These are phyloP conservation scores for Apodemus agrarius DNA, from an alignment of 2,797 vertebrate species.

Conservation along the genomic window DNA sequence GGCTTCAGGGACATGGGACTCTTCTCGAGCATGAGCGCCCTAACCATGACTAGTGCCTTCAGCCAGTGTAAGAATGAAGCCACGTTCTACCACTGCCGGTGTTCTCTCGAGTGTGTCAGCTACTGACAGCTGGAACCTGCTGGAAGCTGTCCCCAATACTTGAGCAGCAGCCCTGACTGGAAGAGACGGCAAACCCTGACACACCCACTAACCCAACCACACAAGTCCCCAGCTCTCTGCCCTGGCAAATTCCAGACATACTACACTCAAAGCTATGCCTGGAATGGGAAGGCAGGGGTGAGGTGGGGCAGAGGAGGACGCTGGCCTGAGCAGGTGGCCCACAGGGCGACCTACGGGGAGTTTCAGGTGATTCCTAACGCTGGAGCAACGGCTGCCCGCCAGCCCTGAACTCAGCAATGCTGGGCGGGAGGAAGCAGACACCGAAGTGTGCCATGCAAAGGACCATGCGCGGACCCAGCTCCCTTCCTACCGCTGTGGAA, in stretches of 20 bases:
- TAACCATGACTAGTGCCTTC: fast-evolving
- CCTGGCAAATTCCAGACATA: background rate
- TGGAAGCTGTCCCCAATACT: too few relatives aligned
- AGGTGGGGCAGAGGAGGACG: background rate
- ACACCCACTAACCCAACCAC: background rate
- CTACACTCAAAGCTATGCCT: fast-evolving
- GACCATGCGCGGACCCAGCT: too few relatives aligned
- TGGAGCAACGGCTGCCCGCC: background rate
- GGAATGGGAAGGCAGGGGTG: background rate
- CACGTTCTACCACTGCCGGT: fast-evolving
- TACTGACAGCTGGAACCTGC: fast-evolving
- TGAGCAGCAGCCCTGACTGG: background rate
- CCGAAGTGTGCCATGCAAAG: background rate
- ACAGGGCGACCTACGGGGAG: background rate
- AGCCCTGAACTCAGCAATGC: fast-evolving
- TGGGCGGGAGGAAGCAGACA: too few relatives aligned
- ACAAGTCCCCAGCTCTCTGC: background rate
- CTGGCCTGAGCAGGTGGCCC: background rate
- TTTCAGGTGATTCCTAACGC: background rate
- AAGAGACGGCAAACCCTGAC: background rate
- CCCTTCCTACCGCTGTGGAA: background rate
- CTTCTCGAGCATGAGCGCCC: background rate
- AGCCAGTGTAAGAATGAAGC: fast-evolving
- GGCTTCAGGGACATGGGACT: background rate
- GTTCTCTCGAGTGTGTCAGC: fast-evolving